Percentiles rank a stretch among this genome's conserved stretches.
These are phyloP conservation scores for Meriones unguiculatus DNA, from an alignment of 2,113 vertebrate genomes.

Conservation along the genomic window DNA sequence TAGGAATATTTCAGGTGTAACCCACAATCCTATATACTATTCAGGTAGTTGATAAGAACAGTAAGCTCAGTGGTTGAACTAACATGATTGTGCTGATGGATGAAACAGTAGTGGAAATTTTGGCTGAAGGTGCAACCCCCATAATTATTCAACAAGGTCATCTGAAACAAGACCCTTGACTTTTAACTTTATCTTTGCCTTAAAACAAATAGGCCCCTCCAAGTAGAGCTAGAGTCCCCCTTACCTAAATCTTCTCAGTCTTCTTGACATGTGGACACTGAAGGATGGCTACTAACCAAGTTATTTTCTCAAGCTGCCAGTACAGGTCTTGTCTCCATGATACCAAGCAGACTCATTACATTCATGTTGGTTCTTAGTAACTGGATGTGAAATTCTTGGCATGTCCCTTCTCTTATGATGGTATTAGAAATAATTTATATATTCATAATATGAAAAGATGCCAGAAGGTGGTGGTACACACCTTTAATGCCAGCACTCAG, in stretches of 20 bases:
- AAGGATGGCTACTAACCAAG: neutral
- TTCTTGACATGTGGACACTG: slow-evolving; percentile 38
- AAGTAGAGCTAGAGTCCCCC: neutral
- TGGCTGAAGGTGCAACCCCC: neutral
- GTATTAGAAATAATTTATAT: slow-evolving; percentile 60
- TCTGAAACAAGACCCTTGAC: neutral
- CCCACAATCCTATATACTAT: neutral
- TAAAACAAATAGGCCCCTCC: neutral
- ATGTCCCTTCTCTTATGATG: slow-evolving; percentile 43
- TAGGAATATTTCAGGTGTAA: neutral
- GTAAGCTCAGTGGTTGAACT: neutral
- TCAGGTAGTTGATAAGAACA: neutral
- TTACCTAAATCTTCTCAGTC: neutral
- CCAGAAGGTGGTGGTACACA: neutral
- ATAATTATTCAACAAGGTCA: neutral
- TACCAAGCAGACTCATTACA: neutral
- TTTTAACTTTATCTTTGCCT: slow-evolving; percentile 17
- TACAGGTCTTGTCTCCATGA: neutral
- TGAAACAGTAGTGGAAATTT: neutral
- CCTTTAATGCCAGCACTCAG: neutral
- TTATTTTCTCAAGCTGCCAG: slow-evolving; percentile 31
- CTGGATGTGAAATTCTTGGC: slow-evolving; percentile 43
- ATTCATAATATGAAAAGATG: slow-evolving; percentile 56
- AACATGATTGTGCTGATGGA: neutral
- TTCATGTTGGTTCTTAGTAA: slow-evolving; percentile 28